Evolutionary conservation across 2,888 invertebrate species (phyloP).

Genomic region (Graphium colonna): DNA sequence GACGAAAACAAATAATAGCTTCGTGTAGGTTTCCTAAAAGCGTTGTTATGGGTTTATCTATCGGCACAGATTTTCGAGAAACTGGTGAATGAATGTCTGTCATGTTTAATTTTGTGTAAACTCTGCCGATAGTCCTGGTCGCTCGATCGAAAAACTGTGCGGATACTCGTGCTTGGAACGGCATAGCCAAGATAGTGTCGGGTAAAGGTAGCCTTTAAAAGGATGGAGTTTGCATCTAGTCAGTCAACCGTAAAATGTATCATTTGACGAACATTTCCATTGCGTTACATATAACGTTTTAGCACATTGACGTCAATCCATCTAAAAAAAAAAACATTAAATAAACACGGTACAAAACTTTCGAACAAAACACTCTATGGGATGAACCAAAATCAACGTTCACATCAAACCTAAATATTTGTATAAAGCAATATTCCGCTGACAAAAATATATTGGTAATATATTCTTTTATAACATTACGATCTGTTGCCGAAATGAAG

Average conservation of each 20-base stretch:
- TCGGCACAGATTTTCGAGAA: constrained; percentile 45
- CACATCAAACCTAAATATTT: constrained; percentile 57
- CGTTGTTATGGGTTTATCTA: constrained; percentile 57
- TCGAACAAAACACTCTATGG: constrained; percentile 53
- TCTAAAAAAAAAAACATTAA: constrained; percentile 56
- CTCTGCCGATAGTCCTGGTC: constrained; percentile 9
- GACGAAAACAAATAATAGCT: constrained; percentile 69
- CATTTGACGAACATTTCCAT: constrained; percentile 69
- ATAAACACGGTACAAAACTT: constrained; percentile 59
- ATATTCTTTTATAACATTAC: constrained; percentile 59
- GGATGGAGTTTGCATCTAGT: constrained; percentile 66
- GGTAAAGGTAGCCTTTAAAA: constrained; percentile 53
- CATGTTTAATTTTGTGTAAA: constrained; percentile 19
- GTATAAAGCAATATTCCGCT: constrained; percentile 59
- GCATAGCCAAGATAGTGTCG: constrained; percentile 60
- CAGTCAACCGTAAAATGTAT: constrained; percentile 57
- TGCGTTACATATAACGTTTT: constrained; percentile 79
- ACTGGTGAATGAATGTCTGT: constrained; percentile 4
- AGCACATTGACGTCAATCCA: constrained; percentile 66
- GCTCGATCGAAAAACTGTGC: constrained; percentile 50
- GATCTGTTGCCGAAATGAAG: constrained; percentile 80
- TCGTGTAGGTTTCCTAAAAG: constrained; percentile 77
- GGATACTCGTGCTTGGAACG: constrained; percentile 60
- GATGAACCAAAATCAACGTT: constrained; percentile 56
- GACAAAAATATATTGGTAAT: constrained; percentile 50